Evolutionary conservation across 2,888 invertebrate genomes (phyloP), one percentile per base, ranked within the genome.

Genomic region (Leptinotarsa haldemani): DNA sequence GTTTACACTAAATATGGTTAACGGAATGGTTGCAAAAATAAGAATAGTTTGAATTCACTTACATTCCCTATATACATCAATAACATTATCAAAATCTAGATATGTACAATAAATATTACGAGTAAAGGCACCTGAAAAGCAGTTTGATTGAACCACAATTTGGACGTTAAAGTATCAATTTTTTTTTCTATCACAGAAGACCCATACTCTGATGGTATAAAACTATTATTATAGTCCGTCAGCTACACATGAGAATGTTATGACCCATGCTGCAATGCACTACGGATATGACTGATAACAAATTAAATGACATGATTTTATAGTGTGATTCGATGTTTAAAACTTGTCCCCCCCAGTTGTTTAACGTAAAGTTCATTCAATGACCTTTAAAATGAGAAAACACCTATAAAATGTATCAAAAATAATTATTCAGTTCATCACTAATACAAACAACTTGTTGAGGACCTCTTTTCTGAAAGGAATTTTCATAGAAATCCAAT

Each of bases 41-140:
- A 25, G 40, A 30, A 61, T 30, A 40, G 61, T 61, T 30, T 18
- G 3, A 25, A 40, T 61, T 61, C 12, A 40, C 61, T 12, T 61
- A 61, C 61, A 61, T n/a, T 22, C 40, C n/a, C 16, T 61, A 61
- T 61, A 61, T 61, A 61, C 61, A 61, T 30, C 61, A 61, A n/a
- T 58, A 58, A 58, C 5, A 58, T 25, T 30, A 61, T 61, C 40
- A 61, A 61, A 61, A 61, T 61, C 61, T 61, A 61, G 40, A 61
- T 61, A 61, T 61, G 61, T 61, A 61, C 61, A 61, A 61, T 61
- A 61, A 61, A 61, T 61, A 61, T 61, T 61, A 61, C 16, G 61
- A 61, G 20, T 56, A 61, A 61, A 61, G 61, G 61, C 61, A 61
- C 30, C 61, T 25, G 61, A 61, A 61, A 25, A 40, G 61, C 61